These are phyloP conservation scores for Rhodophaea formosa DNA, from an alignment of 2,888 invertebrate species.

Conservation along the genomic window DNA sequence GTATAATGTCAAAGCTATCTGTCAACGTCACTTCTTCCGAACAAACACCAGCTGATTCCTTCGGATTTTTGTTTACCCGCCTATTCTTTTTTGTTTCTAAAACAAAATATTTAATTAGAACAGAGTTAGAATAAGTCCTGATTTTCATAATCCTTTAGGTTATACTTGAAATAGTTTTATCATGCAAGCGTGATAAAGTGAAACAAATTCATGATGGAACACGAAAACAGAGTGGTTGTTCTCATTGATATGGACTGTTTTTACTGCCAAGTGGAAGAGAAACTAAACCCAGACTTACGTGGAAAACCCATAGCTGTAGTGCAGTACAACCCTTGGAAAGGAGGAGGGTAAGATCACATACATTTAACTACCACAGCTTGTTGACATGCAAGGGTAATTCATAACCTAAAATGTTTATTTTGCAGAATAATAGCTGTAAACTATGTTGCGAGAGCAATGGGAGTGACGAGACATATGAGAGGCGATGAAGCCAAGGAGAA, in stretches of 20 bases:
- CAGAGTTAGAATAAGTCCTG: no score
- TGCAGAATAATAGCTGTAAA: slow-evolving; percentile 97
- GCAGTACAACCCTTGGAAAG: slow-evolving; percentile 96
- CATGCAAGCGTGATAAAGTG: not conserved
- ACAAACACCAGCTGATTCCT: not conserved
- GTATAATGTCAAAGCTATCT: not conserved
- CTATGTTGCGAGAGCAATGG: slow-evolving; percentile 95
- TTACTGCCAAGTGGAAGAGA: slow-evolving; percentile 98
- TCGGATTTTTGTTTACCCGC: no score
- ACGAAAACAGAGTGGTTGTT: slow-evolving; percentile 86
- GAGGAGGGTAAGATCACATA: slow-evolving; percentile 89
- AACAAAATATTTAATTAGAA: no score
- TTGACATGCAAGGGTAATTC: not conserved
- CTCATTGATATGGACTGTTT: slow-evolving; percentile 99
- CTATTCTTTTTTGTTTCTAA: no score
- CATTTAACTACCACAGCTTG: not conserved
- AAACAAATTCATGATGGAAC: slow-evolving; percentile 54
- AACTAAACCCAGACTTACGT: slow-evolving; percentile 88
- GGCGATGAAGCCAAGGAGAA: slow-evolving; percentile 94
- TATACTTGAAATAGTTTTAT: not conserved
- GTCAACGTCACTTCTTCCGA: not conserved
- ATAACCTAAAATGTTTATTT: slow-evolving; percentile 17
- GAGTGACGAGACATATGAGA: slow-evolving; percentile 94
- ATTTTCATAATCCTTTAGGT: no score
- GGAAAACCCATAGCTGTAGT: slow-evolving; percentile 98